Conservation (phyloP, 2,797 vertebrate species). For the Melanotaenia parkinsoni region DNA sequence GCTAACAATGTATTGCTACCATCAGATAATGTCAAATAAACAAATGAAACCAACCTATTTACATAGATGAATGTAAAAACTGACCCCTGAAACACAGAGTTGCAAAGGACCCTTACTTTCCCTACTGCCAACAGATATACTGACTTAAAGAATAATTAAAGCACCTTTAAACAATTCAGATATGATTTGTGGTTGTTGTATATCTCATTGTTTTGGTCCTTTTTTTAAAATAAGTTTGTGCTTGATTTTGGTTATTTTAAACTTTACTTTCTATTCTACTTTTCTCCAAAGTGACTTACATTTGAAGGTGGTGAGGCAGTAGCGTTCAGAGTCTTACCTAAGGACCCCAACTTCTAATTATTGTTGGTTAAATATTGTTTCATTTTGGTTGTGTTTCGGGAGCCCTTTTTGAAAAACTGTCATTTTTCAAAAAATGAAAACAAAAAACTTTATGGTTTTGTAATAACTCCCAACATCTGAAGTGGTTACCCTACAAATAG, state of each 20-base stretch:
- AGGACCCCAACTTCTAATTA: not conserved
- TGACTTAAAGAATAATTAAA: not conserved
- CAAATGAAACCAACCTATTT: not conserved
- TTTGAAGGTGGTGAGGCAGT: no score
- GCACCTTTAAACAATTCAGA: not conserved
- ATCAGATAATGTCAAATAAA: not conserved
- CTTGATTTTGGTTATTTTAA: not conserved
- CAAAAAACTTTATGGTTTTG: no score
- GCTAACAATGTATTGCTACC: not conserved
- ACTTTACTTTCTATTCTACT: not conserved
- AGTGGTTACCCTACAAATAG: no score
- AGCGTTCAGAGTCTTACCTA: no score
- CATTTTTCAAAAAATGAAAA: no score
- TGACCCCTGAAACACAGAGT: not conserved
- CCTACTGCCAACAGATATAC: not conserved
- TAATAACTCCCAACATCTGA: no score
- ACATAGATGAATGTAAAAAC: slow-evolving; percentile 5
- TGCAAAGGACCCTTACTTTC: not conserved
- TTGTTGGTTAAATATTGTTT: not conserved
- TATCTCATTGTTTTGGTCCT: not conserved
- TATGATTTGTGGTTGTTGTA: not conserved
- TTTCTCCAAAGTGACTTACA: no score
- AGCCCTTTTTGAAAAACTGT: no score
- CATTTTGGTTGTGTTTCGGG: not conserved
- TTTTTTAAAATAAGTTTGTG: not conserved